A percentile compares a stretch with the other conserved stretches of the same genome.
These are phyloP conservation scores for Pseudococcus viburni DNA, from an alignment of 2,888 invertebrate species.

Conservation along the genomic window DNA sequence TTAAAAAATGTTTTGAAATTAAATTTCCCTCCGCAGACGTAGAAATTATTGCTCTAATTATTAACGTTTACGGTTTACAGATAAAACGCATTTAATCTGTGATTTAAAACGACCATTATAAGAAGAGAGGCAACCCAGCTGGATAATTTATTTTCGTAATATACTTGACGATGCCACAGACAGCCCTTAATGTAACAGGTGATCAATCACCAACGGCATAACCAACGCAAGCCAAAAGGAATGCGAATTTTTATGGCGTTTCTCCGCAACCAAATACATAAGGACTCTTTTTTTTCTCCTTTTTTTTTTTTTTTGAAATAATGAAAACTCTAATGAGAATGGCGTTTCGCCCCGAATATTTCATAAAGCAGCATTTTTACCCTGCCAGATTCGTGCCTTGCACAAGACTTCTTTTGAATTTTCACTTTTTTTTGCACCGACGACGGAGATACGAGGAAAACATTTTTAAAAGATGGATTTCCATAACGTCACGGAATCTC, in stretches of 20 bases:
- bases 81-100: constrained; percentile 58
- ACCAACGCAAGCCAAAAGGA: constrained; percentile 8
- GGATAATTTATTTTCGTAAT: constrained; percentile 59
- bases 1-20: constrained; percentile 5
- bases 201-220: constrained; percentile 57
- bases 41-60: constrained; percentile 55
- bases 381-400: neutral
- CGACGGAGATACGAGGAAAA: neutral
- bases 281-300: neutral
- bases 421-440: neutral
- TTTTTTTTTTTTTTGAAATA: constrained; percentile 34
- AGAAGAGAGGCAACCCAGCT: constrained; percentile 12
- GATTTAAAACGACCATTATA: constrained; percentile 50
- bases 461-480: constrained; percentile 10
- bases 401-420: constrained; percentile 25
- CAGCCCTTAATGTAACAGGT: constrained; percentile 57
- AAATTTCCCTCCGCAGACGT: neutral
- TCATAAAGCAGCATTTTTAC: constrained; percentile 15
- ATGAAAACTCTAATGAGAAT: constrained; percentile 60
- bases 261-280: constrained; percentile 16
- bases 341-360: constrained; percentile 49
- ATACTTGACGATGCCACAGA: constrained; percentile 48
- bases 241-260: constrained; percentile 48
- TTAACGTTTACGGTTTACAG: constrained; percentile 49
- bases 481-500: neutral